These are phyloP conservation scores for Passer montanus DNA, from an alignment of 2,113 vertebrate species.

Conservation along the genomic window DNA sequence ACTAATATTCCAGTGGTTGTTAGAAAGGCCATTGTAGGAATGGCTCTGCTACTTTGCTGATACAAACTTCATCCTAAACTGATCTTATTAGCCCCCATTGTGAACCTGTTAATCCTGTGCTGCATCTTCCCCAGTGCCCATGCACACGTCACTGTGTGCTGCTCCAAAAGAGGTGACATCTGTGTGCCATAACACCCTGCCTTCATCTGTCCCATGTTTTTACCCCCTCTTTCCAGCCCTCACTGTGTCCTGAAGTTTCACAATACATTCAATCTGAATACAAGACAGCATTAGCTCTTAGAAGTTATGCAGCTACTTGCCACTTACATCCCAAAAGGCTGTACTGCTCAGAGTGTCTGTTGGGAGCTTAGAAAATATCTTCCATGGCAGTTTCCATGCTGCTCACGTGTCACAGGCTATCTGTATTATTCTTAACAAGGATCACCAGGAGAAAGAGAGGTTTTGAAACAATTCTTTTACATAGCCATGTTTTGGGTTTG, in stretches of 20 bases:
- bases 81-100: neutral
- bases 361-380: neutral
- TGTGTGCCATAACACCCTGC: neutral
- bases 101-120: neutral
- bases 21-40: neutral
- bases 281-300: neutral
- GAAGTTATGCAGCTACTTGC: neutral
- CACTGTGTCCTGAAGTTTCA: neutral
- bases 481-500: neutral
- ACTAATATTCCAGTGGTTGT: neutral
- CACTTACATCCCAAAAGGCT: neutral
- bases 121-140: neutral
- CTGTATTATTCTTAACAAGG: neutral
- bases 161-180: neutral
- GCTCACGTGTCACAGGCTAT: neutral
- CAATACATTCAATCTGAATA: neutral
- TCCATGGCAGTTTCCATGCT: neutral
- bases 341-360: rapidly evolving
- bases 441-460: neutral
- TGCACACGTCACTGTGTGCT: neutral
- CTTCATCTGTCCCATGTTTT: neutral
- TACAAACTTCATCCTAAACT: neutral
- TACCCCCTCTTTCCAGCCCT: neutral
- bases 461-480: neutral
- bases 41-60: neutral